These are phyloP conservation scores for Selene dorsalis DNA, from an alignment of 2,797 vertebrate species.

Conservation along the genomic window DNA sequence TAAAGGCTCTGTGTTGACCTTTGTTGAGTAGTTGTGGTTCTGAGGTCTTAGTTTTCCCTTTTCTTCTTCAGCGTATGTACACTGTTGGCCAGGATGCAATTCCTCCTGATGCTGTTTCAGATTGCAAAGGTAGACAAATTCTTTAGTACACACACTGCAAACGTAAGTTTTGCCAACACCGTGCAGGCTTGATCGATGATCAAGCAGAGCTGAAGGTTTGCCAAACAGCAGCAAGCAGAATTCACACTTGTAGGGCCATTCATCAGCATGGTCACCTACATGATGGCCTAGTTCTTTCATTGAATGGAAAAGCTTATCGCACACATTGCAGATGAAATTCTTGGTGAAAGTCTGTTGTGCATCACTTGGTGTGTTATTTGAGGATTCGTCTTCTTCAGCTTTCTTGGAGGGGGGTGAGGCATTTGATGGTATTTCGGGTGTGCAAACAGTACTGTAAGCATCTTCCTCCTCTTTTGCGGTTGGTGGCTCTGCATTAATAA, in stretches of 20 bases:
- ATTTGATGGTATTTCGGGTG: constrained; percentile 37
- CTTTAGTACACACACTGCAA: constrained; percentile 94
- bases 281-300: constrained; percentile 97
- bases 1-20: constrained; percentile 47
- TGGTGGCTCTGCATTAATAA: constrained; percentile 38
- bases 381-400: constrained; percentile 54
- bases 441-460: constrained; percentile 36
- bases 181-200: constrained; percentile 94
- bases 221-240: constrained; percentile 97
- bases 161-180: constrained; percentile 95
- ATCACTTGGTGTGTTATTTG: constrained; percentile 43
- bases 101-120: constrained; percentile 97
- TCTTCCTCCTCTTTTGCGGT: constrained; percentile 62
- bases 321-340: constrained; percentile 97
- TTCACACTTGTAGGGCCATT: constrained; percentile 99
- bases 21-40: constrained; percentile 91
- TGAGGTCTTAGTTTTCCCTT: constrained; percentile 95
- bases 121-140: constrained; percentile 98
- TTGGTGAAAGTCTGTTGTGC: constrained; percentile 87
- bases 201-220: constrained; percentile 87
- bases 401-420: constrained; percentile 63
- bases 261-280: constrained; percentile 90
- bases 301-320: constrained; percentile 92
- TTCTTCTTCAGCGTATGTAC: constrained; percentile 92
- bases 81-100: constrained; percentile 92